A percentile compares a stretch with the other conserved stretches of the same genome.
These are phyloP conservation scores for Ferrisia virgata DNA, from an alignment of 2,888 invertebrate genomes.

Conservation along the genomic window DNA sequence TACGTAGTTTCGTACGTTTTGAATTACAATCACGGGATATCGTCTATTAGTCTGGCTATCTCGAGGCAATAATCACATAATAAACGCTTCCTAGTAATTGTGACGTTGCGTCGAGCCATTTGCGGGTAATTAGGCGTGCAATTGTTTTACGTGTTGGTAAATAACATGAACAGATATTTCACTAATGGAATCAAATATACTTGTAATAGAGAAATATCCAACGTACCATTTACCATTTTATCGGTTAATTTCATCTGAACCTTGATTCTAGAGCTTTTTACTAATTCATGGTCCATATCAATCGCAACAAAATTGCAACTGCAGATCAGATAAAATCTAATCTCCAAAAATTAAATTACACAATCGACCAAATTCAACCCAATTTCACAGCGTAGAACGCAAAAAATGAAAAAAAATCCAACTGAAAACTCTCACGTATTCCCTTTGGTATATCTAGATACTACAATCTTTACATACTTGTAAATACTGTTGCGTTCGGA, in stretches of 20 bases:
- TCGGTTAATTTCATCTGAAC: not conserved
- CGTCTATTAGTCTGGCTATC: not conserved
- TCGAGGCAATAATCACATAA: not conserved
- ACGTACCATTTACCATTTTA: not conserved
- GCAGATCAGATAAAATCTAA: not conserved
- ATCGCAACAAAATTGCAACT: not conserved
- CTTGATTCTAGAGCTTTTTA: not conserved
- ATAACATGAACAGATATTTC: not conserved
- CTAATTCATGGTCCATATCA: not conserved
- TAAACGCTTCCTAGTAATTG: not conserved
- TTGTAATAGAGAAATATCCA: not conserved
- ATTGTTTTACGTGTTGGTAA: not conserved
- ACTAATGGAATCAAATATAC: not conserved
- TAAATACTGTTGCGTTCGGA: too few species aligned
- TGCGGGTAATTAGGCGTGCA: constrained; percentile 1
- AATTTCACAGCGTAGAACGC: not conserved
- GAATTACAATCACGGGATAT: constrained; percentile 7
- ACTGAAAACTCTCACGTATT: not conserved
- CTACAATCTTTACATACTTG: too few species aligned
- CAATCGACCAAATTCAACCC: not conserved
- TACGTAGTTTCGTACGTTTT: not conserved
- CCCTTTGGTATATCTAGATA: too few species aligned
- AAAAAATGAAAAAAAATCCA: not conserved
- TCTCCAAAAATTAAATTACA: not conserved
- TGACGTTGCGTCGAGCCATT: not conserved